Conservation (phyloP, 2,113 vertebrate genomes). For the Smithornis capensis region DNA sequence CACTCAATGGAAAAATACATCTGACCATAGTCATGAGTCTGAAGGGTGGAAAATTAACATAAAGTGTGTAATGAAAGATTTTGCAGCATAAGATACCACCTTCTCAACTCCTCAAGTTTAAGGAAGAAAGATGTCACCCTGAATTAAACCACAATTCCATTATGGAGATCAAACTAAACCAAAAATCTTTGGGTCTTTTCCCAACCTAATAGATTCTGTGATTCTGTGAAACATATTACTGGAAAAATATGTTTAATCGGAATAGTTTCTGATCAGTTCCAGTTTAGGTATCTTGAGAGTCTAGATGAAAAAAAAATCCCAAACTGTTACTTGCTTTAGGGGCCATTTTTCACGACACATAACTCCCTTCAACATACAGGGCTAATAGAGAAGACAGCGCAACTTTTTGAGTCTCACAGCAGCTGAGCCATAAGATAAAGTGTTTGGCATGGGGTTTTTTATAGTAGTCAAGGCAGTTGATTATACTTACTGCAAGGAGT, state of each 20-base stretch:
- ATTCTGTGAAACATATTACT: rapidly evolving
- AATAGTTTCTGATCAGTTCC: neutral
- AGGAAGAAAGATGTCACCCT: neutral
- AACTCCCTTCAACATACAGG: neutral
- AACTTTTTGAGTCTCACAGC: neutral
- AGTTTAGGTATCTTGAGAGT: neutral
- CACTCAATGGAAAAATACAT: neutral
- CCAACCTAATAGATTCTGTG: no score
- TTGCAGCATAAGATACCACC: neutral
- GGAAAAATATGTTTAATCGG: neutral
- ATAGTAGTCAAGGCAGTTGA: neutral
- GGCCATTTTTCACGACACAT: neutral
- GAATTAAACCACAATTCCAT: neutral
- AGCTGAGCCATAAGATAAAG: neutral
- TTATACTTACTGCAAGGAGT: neutral
- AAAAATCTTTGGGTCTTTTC: no score
- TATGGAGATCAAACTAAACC: neutral
- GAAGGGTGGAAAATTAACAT: neutral
- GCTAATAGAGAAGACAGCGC: neutral
- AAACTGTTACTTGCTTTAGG: no score
- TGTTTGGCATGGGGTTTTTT: neutral
- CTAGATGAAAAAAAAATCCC: neutral
- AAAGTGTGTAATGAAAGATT: neutral
- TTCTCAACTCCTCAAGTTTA: neutral
- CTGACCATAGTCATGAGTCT: neutral